phyloP scores from a whole-genome alignment of 2,797 vertebrate genomes.

The Naso thynnoides region DNA sequence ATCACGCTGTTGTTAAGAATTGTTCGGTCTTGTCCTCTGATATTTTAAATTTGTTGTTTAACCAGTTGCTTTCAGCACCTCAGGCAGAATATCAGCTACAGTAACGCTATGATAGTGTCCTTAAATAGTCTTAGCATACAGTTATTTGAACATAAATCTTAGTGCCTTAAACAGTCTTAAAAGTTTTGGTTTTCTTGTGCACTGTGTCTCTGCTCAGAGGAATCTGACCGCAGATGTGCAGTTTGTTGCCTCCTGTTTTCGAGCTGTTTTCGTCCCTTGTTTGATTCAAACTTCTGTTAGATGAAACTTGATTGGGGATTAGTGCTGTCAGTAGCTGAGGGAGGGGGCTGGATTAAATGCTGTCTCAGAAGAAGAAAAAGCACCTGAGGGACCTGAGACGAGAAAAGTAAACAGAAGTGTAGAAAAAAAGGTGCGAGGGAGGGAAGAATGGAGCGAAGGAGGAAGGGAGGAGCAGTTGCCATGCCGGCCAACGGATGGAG shows the following conservation, averaged over 20 bases:
- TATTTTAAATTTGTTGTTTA: constrained; percentile 23
- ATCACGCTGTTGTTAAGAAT: not conserved
- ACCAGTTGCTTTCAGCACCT: constrained; percentile 43
- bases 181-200: not conserved
- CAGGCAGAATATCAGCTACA: constrained; percentile 16
- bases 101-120: not conserved
- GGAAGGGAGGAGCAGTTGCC: constrained; percentile 82
- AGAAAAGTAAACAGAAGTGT: constrained; percentile 71
- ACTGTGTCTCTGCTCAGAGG: not conserved
- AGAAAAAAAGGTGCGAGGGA: constrained; percentile 35
- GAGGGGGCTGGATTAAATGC: not conserved
- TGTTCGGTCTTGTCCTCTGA: not conserved
- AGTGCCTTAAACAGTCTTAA: not conserved
- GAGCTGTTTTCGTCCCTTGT: not conserved
- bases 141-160: not conserved
- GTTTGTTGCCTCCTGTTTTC: not conserved
- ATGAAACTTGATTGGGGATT: not conserved
- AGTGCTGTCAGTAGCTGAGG: not conserved
- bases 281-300: not conserved
- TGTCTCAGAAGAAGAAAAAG: constrained; percentile 22
- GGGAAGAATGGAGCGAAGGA: constrained; percentile 33
- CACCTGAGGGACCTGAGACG: constrained; percentile 52
- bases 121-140: not conserved
- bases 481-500: constrained; percentile 67
- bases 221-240: not conserved